phyloP scores from a whole-genome alignment of 2,797 vertebrate genomes.

The Ciconia nigra region DNA sequence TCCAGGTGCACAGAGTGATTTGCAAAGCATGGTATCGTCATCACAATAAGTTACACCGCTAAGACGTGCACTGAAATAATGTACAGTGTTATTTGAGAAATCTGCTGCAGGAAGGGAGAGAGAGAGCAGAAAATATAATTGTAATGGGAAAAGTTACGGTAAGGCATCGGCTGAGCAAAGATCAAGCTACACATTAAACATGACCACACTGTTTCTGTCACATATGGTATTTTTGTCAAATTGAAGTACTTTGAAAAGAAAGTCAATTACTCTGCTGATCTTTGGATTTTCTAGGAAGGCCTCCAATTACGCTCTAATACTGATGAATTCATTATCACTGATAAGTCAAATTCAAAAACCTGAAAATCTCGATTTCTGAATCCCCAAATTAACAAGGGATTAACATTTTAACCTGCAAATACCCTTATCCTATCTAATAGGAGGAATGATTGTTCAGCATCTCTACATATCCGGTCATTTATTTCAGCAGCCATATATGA shows the following conservation, averaged over 20 bases:
- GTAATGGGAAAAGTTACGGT: constrained; percentile 6
- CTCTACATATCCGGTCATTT: neutral
- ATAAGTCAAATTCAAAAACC: neutral
- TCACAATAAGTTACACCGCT: constrained; percentile 41
- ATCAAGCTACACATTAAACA: neutral
- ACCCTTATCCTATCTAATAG: neutral
- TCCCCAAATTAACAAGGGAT: neutral
- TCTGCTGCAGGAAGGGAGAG: neutral
- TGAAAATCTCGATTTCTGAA: neutral
- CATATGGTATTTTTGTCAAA: constrained; percentile 4
- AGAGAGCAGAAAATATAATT: constrained; percentile 26
- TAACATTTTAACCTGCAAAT: neutral
- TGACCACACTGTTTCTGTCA: neutral
- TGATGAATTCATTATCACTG: neutral
- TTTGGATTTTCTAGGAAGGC: neutral
- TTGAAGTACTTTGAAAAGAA: neutral
- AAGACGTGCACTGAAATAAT: constrained; percentile 34
- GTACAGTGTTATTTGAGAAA: constrained; percentile 26
- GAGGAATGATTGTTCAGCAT: neutral
- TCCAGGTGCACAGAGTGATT: constrained; percentile 48
- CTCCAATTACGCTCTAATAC: neutral
- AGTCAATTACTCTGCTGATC: neutral
- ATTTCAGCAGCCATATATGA: neutral
- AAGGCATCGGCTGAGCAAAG: neutral
- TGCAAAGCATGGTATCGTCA: constrained; percentile 37